Conservation (phyloP, 2,888 invertebrate species). For the Nephrotoma guestfalica region DNA sequence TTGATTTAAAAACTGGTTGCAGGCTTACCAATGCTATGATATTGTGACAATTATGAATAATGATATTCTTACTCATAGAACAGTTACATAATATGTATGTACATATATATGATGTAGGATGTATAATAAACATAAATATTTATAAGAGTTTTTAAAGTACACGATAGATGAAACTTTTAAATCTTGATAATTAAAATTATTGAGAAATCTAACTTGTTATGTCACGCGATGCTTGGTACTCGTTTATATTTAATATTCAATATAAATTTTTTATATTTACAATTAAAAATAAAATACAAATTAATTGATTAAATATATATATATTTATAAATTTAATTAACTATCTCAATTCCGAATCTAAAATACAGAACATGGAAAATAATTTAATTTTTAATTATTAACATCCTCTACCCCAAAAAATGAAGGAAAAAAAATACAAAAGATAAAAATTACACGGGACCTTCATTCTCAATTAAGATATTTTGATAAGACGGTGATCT, state of each 20-base stretch:
- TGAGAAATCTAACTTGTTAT: neutral
- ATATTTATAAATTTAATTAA: neutral
- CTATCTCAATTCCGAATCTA: neutral
- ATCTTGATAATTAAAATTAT: neutral
- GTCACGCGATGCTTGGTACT: neutral
- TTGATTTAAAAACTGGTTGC: neutral
- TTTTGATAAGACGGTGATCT: neutral
- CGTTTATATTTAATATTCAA: neutral
- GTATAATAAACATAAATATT: neutral
- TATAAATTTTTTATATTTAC: neutral
- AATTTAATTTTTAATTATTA: neutral
- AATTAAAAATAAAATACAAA: neutral
- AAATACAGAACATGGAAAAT: neutral
- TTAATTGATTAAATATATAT: neutral
- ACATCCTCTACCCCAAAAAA: neutral
- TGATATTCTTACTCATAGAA: neutral
- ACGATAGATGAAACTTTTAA: neutral
- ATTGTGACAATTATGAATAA: neutral
- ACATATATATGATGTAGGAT: neutral
- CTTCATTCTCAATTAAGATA: neutral
- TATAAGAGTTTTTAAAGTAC: neutral
- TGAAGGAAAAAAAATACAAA: neutral
- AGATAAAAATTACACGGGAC: neutral
- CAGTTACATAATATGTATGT: neutral
- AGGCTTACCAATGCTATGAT: neutral